Evolutionary conservation across 2,113 vertebrate genomes (phyloP).

Genomic region (human (Homo sapiens)): GRCh38 chr16:46855501-46856000

Average conservation of each 20-base stretch:
- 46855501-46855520: not conserved
- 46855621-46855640: not conserved
- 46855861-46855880: not conserved
- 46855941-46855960: not conserved
- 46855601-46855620: not conserved
- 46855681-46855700: not conserved
- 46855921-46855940: not conserved
- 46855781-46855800: not conserved
- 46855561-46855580: no score
- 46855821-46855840: not conserved
- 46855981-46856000: not conserved
- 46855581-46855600: not conserved
- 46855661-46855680: not conserved
- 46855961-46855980: not conserved
- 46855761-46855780: not conserved
- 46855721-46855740: not conserved
- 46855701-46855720: not conserved
- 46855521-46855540: not conserved
- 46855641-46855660: not conserved
- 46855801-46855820: not conserved
- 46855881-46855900: not conserved
- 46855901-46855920: not conserved
- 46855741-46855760: not conserved
- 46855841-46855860: not conserved
- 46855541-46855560: not conserved